A percentile compares a stretch with the other conserved stretches of the same genome.
phyloP scores from a whole-genome alignment of 2,113 vertebrate species.

The Atlantisia rogersi region DNA sequence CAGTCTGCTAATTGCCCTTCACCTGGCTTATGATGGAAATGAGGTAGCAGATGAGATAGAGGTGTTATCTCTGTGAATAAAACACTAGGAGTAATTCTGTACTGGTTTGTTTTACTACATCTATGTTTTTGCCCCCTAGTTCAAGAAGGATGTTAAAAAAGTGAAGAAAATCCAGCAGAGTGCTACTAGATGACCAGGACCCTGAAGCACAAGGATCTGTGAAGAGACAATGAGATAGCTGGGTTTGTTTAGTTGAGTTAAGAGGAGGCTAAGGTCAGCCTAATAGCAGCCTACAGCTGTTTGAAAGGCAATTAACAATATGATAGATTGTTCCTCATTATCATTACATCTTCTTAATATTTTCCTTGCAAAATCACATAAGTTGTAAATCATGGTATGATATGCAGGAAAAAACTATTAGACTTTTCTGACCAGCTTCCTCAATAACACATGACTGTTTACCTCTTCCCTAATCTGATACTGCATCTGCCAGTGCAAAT shows the following conservation, averaged over 20 bases:
- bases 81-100: background rate
- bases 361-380: background rate
- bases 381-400: background rate
- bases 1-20: background rate
- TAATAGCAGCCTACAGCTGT: background rate
- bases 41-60: background rate
- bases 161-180: background rate
- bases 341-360: background rate
- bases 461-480: background rate
- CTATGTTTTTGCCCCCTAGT: fast-evolving
- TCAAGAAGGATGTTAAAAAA: background rate
- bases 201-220: background rate
- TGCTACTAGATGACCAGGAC: background rate
- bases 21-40: background rate
- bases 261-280: background rate
- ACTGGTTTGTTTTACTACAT: background rate
- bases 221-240: background rate
- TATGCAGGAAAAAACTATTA: background rate
- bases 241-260: background rate
- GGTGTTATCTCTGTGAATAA: background rate
- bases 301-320: background rate
- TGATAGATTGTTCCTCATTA: background rate
- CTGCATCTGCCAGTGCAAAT: background rate
- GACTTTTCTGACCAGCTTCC: background rate
- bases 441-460: background rate